Evolutionary conservation across 2,797 vertebrate genomes (phyloP), one percentile per base, ranked within the genome.

Genomic region (Acrocephalus scirpaceus): DNA sequence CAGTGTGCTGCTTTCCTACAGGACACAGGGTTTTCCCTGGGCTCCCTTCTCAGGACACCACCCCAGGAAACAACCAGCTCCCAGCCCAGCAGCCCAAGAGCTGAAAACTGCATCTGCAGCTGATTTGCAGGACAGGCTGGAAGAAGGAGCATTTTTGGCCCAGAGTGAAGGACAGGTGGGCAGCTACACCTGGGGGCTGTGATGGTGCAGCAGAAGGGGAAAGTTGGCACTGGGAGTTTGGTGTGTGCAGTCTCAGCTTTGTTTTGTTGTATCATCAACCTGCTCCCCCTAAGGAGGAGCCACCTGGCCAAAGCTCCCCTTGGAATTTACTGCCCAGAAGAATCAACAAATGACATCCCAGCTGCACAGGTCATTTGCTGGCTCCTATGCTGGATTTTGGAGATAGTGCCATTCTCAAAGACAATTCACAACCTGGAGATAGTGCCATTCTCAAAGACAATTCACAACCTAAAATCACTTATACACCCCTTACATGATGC

Each of bases 161-260:
- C 1, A 1, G 32, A 30, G 25, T 42, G 71, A 82, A 53, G 53
- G 27, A 4, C 1, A 0, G n/a, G 16, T 0, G 4, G 14, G 36
- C 61, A 86, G 18, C 38, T n/a, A 9, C 20, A 54, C 9, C 64
- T 42, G 16, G 65, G 78, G 62, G n/a, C 54, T 87, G 32, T 3
- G 16, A 0, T 4, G 73, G 58, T 5, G 16, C 51, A 90, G 56
- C 38, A 76, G 34, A 50, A 60, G 32, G 45, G 45, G 60, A 4
- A 38, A 38, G 54, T 0, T 56, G 22, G 36, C 62, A 16, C 57
- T 29, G 56, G 18, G 42, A 75, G 34, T 27, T 66, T 40, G 40
- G 32, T 29, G 47, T 26, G 45, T 15, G 2, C 7, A 40, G 8
- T 26, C 50, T 26, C 29, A 22, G 42, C 64, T 82, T 32, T 27